Evolutionary conservation across 2,113 vertebrate genomes (phyloP).

Genomic region (Anoplopoma fimbria): DNA sequence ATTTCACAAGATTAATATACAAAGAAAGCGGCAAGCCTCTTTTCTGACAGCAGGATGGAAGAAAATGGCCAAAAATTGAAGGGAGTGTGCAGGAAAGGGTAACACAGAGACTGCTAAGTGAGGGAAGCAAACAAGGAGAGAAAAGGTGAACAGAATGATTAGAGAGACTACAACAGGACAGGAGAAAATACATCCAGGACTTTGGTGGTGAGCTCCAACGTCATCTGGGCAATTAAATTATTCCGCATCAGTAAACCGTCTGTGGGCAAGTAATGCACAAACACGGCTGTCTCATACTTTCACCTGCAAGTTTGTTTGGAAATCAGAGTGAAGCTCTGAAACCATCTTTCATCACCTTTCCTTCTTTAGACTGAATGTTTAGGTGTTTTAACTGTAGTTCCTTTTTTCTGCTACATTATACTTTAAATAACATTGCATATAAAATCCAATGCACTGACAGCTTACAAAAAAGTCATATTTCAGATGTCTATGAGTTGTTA

Average conservation of each 20-base stretch:
- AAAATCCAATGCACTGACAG: neutral
- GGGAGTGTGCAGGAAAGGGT: neutral
- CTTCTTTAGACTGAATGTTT: neutral
- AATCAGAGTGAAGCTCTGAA: constrained; percentile 33
- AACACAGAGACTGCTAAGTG: constrained; percentile 1
- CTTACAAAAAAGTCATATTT: neutral
- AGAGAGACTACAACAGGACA: constrained; percentile 33
- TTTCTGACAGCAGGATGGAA: constrained; percentile 4
- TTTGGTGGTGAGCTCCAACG: neutral
- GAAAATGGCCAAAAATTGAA: neutral
- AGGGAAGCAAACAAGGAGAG: constrained; percentile 10
- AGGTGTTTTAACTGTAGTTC: neutral
- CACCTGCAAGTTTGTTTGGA: constrained; percentile 8
- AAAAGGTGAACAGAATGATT: constrained; percentile 43
- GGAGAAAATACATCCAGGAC: constrained; percentile 40
- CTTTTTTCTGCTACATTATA: no score
- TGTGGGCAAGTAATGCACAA: constrained; percentile 55
- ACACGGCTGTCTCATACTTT: constrained; percentile 39
- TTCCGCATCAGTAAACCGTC: constrained; percentile 65
- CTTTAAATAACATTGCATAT: neutral
- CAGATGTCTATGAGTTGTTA: constrained; percentile 4
- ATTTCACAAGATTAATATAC: neutral
- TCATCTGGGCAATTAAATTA: constrained; percentile 73
- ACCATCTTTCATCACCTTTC: neutral
- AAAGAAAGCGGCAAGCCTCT: neutral